phyloP scores from a whole-genome alignment of 1,140 invertebrate genomes.

The Hetaerina americana region DNA sequence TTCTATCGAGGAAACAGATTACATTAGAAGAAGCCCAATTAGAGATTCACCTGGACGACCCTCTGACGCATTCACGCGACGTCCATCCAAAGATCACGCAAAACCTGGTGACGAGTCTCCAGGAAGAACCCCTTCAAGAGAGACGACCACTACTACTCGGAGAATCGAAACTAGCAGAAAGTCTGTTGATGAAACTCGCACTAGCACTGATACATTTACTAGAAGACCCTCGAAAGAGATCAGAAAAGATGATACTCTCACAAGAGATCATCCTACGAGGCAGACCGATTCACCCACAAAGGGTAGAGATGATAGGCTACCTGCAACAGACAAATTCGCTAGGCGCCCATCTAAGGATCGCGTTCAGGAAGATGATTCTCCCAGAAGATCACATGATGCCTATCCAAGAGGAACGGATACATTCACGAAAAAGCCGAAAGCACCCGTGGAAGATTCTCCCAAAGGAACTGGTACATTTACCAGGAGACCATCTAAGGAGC shows the following conservation, averaged over 20 bases:
- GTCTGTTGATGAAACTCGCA: not conserved
- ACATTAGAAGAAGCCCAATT: not conserved
- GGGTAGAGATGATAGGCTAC: not conserved
- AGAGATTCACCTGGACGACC: not conserved
- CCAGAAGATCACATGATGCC: not conserved
- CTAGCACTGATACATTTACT: not conserved
- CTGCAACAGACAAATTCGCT: not conserved
- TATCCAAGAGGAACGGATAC: no score
- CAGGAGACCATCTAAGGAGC: not conserved
- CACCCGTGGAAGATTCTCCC: not conserved
- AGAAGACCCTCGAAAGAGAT: not conserved
- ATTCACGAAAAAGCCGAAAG: not conserved
- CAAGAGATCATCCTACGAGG: not conserved
- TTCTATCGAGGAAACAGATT: not conserved
- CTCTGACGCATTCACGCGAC: not conserved
- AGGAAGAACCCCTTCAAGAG: not conserved
- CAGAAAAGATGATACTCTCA: not conserved
- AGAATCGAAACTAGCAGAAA: no score
- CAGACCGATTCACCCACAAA: not conserved
- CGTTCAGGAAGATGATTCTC: not conserved
- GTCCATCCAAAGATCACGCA: not conserved
- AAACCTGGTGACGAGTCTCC: not conserved
- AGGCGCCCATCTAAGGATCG: not conserved
- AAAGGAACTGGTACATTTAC: not conserved
- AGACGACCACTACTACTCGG: not conserved